phyloP scores from a whole-genome alignment of 2,797 vertebrate genomes.

The Tarsius wallacei region DNA sequence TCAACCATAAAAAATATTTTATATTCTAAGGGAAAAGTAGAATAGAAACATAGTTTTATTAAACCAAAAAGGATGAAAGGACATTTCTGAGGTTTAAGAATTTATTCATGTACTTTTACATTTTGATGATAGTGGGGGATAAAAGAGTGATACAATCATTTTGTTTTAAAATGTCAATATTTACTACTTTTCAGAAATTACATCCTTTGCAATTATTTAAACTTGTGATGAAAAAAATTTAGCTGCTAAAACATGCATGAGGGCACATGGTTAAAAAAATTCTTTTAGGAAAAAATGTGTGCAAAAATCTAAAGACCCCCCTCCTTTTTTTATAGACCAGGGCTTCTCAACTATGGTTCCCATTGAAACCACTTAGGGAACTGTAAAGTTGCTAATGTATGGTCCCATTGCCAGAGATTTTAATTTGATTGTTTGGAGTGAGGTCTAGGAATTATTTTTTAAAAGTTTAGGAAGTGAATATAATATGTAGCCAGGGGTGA shows the following conservation, averaged over 20 bases:
- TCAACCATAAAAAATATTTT: background rate
- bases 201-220: no score
- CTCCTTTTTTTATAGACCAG: background rate
- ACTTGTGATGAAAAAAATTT: background rate
- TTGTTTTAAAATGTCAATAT: no score
- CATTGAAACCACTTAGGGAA: background rate
- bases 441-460: background rate
- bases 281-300: background rate
- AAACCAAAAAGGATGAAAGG: background rate
- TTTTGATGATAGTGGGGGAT: background rate
- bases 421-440: background rate
- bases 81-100: background rate
- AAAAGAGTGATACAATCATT: background rate
- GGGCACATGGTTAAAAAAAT: background rate
- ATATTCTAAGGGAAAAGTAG: background rate
- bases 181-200: no score
- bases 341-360: background rate
- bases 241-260: background rate
- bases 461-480: background rate
- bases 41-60: constrained; percentile 33
- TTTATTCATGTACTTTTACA: background rate
- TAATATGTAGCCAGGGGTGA: background rate
- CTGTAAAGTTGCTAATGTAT: background rate
- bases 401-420: background rate
- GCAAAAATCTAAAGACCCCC: background rate